Evolutionary conservation across 2,888 invertebrate species (phyloP).

Genomic region (Scrobipalpa costella): DNA sequence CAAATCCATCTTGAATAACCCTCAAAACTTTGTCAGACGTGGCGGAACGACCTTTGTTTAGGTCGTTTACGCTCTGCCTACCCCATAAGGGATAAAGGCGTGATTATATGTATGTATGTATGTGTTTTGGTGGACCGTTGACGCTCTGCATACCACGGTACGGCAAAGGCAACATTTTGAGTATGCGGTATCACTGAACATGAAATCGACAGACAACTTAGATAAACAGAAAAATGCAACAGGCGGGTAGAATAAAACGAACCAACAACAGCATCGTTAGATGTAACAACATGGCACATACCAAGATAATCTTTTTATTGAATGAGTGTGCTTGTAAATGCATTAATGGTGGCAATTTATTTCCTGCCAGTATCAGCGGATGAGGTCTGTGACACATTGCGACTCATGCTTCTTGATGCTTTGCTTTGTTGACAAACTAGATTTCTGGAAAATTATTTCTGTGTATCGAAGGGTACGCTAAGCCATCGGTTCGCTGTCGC

Average conservation of each 20-base stretch:
- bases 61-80: too few relatives aligned
- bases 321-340: slow-evolving; percentile 34
- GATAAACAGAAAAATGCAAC: neutral
- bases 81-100: too few relatives aligned
- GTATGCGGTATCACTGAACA: neutral
- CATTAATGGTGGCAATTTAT: slow-evolving; percentile 64
- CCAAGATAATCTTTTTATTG: slow-evolving; percentile 30
- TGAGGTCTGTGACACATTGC: slow-evolving; percentile 47
- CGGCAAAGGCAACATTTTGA: too few relatives aligned
- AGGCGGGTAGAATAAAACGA: neutral
- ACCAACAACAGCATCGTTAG: neutral
- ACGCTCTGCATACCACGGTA: too few relatives aligned
- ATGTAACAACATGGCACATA: neutral
- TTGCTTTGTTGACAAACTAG: slow-evolving; percentile 28
- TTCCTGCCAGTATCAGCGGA: slow-evolving; percentile 43
- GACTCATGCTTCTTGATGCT: slow-evolving; percentile 42
- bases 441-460: neutral
- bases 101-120: too few relatives aligned
- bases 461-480: neutral
- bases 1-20: too few relatives aligned
- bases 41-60: too few relatives aligned
- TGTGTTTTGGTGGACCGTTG: too few relatives aligned
- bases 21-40: too few relatives aligned
- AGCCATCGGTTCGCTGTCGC: neutral
- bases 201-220: neutral